phyloP scores from a whole-genome alignment of 2,797 vertebrate genomes.

The Heliangelus exortis region DNA sequence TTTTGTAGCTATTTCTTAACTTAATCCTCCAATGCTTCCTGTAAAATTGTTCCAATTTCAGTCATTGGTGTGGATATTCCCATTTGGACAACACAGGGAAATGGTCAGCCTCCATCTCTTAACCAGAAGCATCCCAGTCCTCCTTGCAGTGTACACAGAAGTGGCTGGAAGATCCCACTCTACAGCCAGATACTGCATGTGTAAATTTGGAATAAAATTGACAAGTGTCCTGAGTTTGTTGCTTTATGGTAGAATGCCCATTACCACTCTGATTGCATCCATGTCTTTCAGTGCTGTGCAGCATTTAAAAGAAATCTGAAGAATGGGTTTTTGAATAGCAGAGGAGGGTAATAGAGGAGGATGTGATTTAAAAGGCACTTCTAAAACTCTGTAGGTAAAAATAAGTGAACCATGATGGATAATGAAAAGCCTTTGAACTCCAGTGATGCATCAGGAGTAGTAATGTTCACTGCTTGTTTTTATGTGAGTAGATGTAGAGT shows the following conservation, averaged over 20 bases:
- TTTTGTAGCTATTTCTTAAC: conserved; percentile 25
- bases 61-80: conserved; percentile 16
- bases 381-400: conserved; percentile 34
- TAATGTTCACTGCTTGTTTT: conserved; percentile 42
- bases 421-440: conserved; percentile 45
- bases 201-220: conserved; percentile 23
- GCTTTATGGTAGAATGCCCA: background rate
- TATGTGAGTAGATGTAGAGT: conserved; percentile 25
- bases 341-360: background rate
- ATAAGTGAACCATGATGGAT: conserved; percentile 12
- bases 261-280: background rate
- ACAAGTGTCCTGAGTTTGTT: background rate
- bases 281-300: background rate
- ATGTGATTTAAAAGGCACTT: conserved; percentile 41
- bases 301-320: conserved; percentile 16
- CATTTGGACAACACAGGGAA: background rate
- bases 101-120: conserved; percentile 37
- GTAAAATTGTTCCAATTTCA: conserved; percentile 24
- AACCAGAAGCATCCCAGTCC: background rate
- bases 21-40: background rate
- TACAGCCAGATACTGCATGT: background rate
- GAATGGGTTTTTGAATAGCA: conserved; percentile 22
- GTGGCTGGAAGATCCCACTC: background rate
- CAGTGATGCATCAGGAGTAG: background rate
- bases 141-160: background rate